phyloP scores from a whole-genome alignment of 2,797 vertebrate genomes.

The Enteromius treurensis region DNA sequence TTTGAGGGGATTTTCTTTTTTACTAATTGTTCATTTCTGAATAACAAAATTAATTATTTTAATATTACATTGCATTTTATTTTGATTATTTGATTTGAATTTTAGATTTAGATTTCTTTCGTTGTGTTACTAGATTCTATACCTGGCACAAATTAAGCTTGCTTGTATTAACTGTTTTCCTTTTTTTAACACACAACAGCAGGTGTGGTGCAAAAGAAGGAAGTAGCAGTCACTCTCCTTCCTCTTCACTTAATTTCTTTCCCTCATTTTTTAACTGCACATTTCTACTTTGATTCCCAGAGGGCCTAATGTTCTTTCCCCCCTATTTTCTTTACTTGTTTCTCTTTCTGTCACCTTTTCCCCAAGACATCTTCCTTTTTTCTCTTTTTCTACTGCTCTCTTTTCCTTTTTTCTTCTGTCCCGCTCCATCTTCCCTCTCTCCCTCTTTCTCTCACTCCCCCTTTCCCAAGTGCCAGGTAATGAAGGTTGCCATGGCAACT shows the following conservation, averaged over 20 bases:
- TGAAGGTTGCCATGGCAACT: constrained; percentile 86
- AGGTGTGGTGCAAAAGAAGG: constrained; percentile 13
- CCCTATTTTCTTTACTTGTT: constrained; percentile 40
- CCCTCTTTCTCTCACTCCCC: constrained; percentile 74
- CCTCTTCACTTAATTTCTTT: constrained; percentile 22
- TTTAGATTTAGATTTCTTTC: background rate
- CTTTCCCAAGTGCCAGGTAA: constrained; percentile 85
- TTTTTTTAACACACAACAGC: constrained; percentile 1
- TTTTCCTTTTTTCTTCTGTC: constrained; percentile 68
- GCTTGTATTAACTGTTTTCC: background rate
- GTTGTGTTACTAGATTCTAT: background rate
- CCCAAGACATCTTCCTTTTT: constrained; percentile 26
- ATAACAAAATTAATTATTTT: background rate
- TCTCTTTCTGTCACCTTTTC: constrained; percentile 29
- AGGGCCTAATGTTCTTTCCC: constrained; percentile 41
- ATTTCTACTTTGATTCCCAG: constrained; percentile 15
- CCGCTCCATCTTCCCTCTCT: constrained; percentile 60
- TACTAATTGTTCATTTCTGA: background rate
- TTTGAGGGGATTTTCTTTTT: background rate
- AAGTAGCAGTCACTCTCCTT: constrained; percentile 40
- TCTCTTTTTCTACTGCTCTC: constrained; percentile 50
- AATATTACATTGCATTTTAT: background rate
- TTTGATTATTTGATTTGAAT: background rate
- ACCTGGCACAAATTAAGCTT: background rate
- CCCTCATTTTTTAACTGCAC: constrained; percentile 19